These are phyloP conservation scores for Rhyzopertha dominica DNA, from an alignment of 1,140 invertebrate genomes.

Conservation along the genomic window DNA sequence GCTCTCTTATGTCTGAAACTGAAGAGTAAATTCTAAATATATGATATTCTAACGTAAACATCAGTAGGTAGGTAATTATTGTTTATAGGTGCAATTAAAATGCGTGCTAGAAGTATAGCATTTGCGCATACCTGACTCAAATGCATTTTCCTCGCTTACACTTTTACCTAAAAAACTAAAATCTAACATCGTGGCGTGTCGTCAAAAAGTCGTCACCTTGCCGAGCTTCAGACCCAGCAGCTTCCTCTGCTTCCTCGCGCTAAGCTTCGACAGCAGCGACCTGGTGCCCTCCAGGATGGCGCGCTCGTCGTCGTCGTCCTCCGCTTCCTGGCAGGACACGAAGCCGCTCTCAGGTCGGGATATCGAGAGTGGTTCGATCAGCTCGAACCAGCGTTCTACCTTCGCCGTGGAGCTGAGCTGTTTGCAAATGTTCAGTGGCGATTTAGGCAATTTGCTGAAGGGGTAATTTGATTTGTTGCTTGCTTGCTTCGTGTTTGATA, in stretches of 20 bases:
- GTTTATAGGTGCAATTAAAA: no score
- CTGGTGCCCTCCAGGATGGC: constrained; percentile 52
- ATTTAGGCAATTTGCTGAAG: no score
- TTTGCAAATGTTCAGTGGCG: constrained; percentile 9
- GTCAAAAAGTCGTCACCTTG: constrained; percentile 59
- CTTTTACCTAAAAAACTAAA: constrained; percentile 12
- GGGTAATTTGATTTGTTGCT: constrained; percentile 7
- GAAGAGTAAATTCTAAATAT: no score
- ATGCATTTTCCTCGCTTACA: no score
- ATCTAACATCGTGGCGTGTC: constrained; percentile 12
- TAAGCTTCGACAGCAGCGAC: constrained; percentile 57
- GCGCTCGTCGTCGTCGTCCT: constrained; percentile 50
- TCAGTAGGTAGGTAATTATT: no score
- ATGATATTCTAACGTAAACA: no score
- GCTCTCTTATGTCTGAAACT: no score
- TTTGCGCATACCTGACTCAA: no score
- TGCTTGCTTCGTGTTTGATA: constrained; percentile 8
- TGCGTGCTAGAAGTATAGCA: no score
- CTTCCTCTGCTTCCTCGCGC: constrained; percentile 61
- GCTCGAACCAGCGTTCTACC: constrained; percentile 68
- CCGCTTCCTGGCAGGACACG: constrained; percentile 51
- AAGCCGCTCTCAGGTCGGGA: constrained; percentile 68
- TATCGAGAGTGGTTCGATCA: constrained; percentile 55
- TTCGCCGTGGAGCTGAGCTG: constrained; percentile 65
- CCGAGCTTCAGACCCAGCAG: constrained; percentile 59